phyloP scores from a whole-genome alignment of 2,888 invertebrate species.

The Drosophila prostipennis region DNA sequence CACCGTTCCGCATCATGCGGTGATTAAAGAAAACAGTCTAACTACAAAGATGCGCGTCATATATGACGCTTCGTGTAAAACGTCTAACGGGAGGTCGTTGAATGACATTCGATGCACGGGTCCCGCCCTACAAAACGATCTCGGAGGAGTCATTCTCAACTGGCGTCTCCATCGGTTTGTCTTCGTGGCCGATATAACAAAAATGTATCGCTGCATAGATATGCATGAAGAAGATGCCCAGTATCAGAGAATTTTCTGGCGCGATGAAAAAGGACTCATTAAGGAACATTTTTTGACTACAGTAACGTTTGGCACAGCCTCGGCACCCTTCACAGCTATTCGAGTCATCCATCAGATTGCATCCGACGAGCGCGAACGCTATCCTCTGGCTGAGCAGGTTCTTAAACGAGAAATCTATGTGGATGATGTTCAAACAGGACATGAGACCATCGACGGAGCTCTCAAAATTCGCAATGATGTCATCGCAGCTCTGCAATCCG shows the following conservation, averaged over 20 bases:
- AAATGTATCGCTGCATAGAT: background rate
- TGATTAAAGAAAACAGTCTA: too few species aligned
- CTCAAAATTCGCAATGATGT: background rate
- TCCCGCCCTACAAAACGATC: background rate
- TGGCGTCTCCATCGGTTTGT: background rate
- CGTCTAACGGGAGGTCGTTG: too few species aligned
- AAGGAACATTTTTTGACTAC: background rate
- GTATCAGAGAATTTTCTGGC: background rate
- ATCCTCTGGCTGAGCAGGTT: background rate
- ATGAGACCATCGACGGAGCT: background rate
- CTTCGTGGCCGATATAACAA: background rate
- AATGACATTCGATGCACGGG: background rate
- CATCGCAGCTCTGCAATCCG: background rate
- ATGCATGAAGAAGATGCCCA: background rate
- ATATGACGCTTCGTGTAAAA: too few species aligned
- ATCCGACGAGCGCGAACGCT: background rate
- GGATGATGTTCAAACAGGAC: background rate
- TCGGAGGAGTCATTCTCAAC: background rate
- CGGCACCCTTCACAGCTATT: background rate
- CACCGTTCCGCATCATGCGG: too few species aligned
- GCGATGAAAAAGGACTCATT: background rate
- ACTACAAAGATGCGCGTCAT: too few species aligned
- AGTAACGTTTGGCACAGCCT: background rate
- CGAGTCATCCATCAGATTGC: background rate
- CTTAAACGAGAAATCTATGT: background rate